Conservation (phyloP, 1,140 invertebrate species). For the Reticulitermes speratus region DNA sequence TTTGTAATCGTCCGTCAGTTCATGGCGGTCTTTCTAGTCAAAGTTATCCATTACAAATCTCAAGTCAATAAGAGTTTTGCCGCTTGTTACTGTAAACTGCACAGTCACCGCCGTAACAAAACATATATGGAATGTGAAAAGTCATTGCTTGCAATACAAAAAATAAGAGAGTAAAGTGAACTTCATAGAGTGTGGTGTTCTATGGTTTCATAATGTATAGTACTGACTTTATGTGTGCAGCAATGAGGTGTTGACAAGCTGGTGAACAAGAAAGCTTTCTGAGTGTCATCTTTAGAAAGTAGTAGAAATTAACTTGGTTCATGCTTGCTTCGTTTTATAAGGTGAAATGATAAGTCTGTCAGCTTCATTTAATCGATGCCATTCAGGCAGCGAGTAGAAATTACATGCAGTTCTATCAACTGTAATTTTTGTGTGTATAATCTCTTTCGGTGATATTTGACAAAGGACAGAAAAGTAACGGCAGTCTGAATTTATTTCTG, state of each 20-base stretch:
- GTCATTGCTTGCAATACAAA: not conserved
- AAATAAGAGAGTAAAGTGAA: not conserved
- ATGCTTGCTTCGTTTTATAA: not conserved
- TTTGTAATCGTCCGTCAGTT: not conserved
- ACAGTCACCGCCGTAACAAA: not conserved
- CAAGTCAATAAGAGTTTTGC: conserved; percentile 2
- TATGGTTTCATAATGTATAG: not conserved
- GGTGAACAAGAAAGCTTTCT: not conserved
- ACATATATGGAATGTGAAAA: not conserved
- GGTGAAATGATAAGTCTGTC: no score
- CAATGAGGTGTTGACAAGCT: not conserved
- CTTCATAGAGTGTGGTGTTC: not conserved
- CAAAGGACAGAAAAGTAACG: no score
- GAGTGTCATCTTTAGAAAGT: not conserved
- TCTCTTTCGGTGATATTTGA: no score
- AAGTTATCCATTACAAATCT: not conserved
- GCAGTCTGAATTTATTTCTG: no score
- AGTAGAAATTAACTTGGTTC: not conserved
- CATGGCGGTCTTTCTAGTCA: not conserved
- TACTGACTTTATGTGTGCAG: not conserved
- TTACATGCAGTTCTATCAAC: no score
- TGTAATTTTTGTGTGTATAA: no score
- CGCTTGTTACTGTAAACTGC: not conserved
- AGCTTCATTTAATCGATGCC: no score
- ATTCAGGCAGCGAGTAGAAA: no score